Percentiles rank a stretch among this genome's conserved stretches.
Conservation (phyloP, 2,888 invertebrate genomes). For the Apomyelois bistriatella region DNA sequence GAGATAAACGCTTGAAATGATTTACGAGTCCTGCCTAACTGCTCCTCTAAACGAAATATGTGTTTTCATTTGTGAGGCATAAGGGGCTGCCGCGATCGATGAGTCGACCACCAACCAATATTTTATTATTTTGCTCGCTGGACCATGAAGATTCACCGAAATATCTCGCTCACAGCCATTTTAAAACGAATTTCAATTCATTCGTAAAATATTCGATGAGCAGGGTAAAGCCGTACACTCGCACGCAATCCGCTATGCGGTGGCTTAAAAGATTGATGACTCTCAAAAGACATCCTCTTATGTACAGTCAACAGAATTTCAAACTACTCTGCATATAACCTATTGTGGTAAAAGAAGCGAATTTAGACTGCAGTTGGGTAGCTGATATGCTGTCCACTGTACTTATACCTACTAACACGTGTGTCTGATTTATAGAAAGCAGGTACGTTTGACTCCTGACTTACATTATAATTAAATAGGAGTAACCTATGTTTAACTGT, state of each 20-base stretch:
- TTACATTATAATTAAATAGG: conserved; percentile 9
- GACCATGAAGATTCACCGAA: conserved; percentile 44
- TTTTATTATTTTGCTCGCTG: conserved; percentile 55
- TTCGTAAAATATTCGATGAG: conserved; percentile 44
- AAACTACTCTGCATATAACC: too few relatives aligned
- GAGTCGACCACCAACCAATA: conserved; percentile 35
- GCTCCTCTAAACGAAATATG: conserved; percentile 9
- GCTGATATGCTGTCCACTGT: neutral
- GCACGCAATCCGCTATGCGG: conserved; percentile 5
- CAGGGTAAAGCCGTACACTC: conserved; percentile 16
- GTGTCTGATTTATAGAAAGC: conserved; percentile 20
- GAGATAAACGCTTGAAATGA: conserved; percentile 7
- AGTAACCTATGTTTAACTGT: neutral
- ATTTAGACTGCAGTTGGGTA: too few relatives aligned
- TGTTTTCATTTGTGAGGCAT: conserved; percentile 21
- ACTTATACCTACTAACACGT: neutral
- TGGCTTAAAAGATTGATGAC: neutral
- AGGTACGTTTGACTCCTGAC: conserved; percentile 53
- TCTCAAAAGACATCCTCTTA: neutral
- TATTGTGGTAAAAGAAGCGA: too few relatives aligned
- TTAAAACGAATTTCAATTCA: conserved; percentile 51
- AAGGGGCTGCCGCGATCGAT: conserved; percentile 30
- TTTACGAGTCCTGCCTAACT: conserved; percentile 6
- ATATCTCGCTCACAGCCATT: conserved; percentile 54
- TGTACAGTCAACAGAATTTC: too few relatives aligned